Conservation (phyloP, 1,140 invertebrate species). For the Dendrolimus kikuchii region DNA sequence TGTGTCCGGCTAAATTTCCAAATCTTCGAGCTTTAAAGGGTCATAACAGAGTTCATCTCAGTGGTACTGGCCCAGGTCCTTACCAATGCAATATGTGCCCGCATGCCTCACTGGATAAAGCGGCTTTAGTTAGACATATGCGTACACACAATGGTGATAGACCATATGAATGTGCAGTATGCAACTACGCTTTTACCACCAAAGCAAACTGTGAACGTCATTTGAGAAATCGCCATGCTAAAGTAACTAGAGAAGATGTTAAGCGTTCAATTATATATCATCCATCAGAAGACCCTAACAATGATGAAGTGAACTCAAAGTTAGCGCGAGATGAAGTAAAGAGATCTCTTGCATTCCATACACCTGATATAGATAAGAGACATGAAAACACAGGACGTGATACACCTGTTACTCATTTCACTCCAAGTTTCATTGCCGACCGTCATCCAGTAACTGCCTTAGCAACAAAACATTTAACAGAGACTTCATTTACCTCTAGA, state of each 20-base stretch:
- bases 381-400: constrained; percentile 50
- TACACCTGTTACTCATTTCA: constrained; percentile 69
- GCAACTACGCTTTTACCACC: constrained; percentile 96
- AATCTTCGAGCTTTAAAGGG: constrained; percentile 92
- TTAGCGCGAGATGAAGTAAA: constrained; percentile 70
- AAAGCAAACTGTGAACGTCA: constrained; percentile 94
- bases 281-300: constrained; percentile 85
- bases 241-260: constrained; percentile 86
- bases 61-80: constrained; percentile 78
- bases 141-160: constrained; percentile 95
- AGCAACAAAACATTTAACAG: constrained; percentile 32
- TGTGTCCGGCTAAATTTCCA: constrained; percentile 88
- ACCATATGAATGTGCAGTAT: constrained; percentile 94
- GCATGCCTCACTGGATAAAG: constrained; percentile 91
- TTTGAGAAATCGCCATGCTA: constrained; percentile 90
- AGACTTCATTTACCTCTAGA: constrained; percentile 39
- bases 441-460: constrained; percentile 52
- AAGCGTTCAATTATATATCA: constrained; percentile 90
- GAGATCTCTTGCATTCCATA: constrained; percentile 57
- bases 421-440: constrained; percentile 49
- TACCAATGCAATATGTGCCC: constrained; percentile 95
- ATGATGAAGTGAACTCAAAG: constrained; percentile 77
- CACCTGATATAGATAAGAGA: constrained; percentile 52
- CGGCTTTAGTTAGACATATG: constrained; percentile 91
- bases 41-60: constrained; percentile 87